Evolutionary conservation across 2,797 vertebrate species (phyloP), one percentile per base, ranked within the genome.

Genomic region (Acropternis orthonyx): DNA sequence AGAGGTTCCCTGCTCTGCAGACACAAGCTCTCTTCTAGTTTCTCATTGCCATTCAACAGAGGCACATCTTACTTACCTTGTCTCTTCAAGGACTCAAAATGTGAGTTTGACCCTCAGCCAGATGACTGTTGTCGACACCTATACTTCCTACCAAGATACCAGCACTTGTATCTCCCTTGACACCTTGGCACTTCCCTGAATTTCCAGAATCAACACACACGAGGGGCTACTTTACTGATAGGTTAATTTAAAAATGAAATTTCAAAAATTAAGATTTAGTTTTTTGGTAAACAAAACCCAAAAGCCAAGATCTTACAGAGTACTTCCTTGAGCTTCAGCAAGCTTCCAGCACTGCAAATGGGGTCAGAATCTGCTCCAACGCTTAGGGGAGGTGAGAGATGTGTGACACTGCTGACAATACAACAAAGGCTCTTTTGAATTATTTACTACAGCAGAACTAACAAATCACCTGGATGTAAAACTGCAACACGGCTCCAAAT

Each of bases 341-440:
- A 88, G 58, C 51, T 52, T 34, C 26, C 6, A 82, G 54, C 58
- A 62, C 48, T 43, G 54, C 24, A 76, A 91, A 94, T 12, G 15
- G 77, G 82, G 68, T 84, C 81, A 85, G 74, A 93, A 82, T n/a
- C 46, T 48, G 44, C 44, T 82, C 89, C 49, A 59, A 71, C 41
- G 43, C 83, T 88, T 67, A 41, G 5, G 22, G 51, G 58, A 79
- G 84, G 26, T 78, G 83, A 91, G 75, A 91, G 74, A 90, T 69
- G 30, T 6, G 55, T 63, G 43, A 54, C 85, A 82, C 17, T 63
- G 83, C 90, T 86, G 86, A 91, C 85, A 84, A 37, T 14, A 73
- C 81, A 91, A 79, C 89, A 89, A 81, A 94, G 85, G 49, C 66
- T 75, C 66, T 76, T 77, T 6, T 89, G 66, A 95, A 95, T 92